A percentile compares a stretch with the other conserved stretches of the same genome.
Evolutionary conservation across 2,113 vertebrate genomes (phyloP).

Genomic region (Eretmochelys imbricata): DNA sequence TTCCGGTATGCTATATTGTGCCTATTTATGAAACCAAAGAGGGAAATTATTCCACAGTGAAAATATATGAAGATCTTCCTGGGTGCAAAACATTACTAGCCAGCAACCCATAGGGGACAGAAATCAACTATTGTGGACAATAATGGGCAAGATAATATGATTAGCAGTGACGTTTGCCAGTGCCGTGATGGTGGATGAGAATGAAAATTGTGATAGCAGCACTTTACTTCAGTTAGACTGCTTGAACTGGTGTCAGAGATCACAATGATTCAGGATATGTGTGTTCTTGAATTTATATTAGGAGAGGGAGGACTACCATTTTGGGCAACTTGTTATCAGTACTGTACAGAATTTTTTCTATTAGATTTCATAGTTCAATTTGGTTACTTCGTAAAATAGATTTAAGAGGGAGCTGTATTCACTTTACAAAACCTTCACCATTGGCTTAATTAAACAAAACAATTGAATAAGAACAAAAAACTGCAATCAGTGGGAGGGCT

Average conservation of each 20-base stretch:
- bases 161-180: background rate
- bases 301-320: background rate
- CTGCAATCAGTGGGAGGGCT: background rate
- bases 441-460: background rate
- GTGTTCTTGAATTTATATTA: background rate
- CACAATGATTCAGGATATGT: background rate
- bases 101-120: background rate
- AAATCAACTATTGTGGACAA: background rate
- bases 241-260: background rate
- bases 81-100: background rate
- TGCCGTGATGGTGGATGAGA: background rate
- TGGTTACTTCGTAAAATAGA: background rate
- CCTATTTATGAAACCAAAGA: background rate
- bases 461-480: background rate
- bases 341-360: background rate
- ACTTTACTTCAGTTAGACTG: background rate
- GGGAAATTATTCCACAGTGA: background rate
- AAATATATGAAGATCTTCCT: background rate
- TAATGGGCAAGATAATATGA: background rate
- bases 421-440: background rate
- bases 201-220: background rate
- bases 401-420: background rate
- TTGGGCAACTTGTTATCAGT: background rate
- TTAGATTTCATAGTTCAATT: background rate
- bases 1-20: background rate